Percentiles rank a stretch among this genome's conserved stretches.
phyloP scores from a whole-genome alignment of 2,797 vertebrate species.

The Psittacula derbiana region DNA sequence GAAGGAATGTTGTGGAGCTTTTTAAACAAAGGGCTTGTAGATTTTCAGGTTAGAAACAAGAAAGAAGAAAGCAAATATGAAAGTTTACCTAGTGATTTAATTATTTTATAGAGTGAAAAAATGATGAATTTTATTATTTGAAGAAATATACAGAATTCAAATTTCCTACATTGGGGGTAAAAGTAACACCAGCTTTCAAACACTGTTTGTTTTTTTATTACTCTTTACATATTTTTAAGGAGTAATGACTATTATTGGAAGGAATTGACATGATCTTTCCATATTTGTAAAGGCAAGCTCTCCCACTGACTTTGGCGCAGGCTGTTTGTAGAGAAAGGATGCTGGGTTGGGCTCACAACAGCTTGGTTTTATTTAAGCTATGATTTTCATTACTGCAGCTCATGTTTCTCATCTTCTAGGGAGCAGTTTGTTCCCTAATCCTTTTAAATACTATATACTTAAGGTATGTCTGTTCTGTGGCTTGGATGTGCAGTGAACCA shows the following conservation, averaged over 20 bases:
- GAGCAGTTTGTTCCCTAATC: background rate
- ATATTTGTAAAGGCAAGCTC: conserved; percentile 42
- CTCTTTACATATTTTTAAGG: conserved; percentile 24
- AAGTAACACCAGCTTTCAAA: conserved; percentile 32
- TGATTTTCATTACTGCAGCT: conserved; percentile 11
- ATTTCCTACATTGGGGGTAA: background rate
- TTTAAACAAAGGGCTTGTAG: background rate
- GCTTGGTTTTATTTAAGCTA: background rate
- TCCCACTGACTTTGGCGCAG: conserved; percentile 20
- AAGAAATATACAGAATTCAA: background rate
- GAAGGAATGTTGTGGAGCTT: background rate
- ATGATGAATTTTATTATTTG: conserved; percentile 20
- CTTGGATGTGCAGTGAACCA: background rate
- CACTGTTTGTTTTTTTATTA: conserved; percentile 39
- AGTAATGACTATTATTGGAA: conserved; percentile 35
- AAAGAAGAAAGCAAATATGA: conserved; percentile 3
- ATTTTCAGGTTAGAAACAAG: background rate
- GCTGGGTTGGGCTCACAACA: background rate
- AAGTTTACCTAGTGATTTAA: background rate
- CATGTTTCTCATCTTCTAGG: background rate
- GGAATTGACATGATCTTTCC: conserved; percentile 40
- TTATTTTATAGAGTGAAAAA: background rate
- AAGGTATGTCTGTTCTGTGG: background rate
- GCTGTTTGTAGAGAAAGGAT: background rate
- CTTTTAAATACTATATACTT: background rate